These are phyloP conservation scores for Tachuris rubrigastra DNA, from an alignment of 2,113 vertebrate species.

Conservation along the genomic window DNA sequence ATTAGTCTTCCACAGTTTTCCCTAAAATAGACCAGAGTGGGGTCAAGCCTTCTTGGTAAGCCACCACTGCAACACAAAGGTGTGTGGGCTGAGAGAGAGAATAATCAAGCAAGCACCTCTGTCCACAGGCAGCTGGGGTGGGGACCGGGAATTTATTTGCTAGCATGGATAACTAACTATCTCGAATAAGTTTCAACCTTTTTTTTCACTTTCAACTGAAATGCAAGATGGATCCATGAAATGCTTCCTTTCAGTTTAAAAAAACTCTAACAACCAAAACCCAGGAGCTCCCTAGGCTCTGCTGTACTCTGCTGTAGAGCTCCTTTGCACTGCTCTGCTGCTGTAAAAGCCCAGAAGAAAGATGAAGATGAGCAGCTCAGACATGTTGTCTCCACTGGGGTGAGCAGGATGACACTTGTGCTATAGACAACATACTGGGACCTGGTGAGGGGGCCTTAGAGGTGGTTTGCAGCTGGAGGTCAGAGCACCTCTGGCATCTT, in stretches of 20 bases:
- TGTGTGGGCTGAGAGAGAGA: not conserved
- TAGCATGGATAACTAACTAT: not conserved
- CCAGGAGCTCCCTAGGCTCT: not conserved
- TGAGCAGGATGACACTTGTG: not conserved
- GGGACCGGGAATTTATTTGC: not conserved
- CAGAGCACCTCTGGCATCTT: not conserved
- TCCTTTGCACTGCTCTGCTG: not conserved
- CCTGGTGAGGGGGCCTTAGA: not conserved
- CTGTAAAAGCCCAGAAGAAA: not conserved
- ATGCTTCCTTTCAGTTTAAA: not conserved
- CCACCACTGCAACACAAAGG: not conserved
- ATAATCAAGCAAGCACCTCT: not conserved
- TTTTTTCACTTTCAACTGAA: not conserved
- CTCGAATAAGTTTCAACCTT: not conserved
- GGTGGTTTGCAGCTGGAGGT: not conserved
- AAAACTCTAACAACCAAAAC: not conserved
- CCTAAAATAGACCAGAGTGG: not conserved
- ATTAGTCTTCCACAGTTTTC: not conserved
- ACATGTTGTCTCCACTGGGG: not conserved
- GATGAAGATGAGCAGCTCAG: not conserved
- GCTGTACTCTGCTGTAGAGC: no score
- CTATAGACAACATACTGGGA: not conserved
- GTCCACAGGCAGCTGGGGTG: not conserved
- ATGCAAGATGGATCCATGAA: not conserved
- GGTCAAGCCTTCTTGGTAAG: not conserved